Base-by-base conservation (phyloP, 2,797 vertebrate species). In the Ctenochaetus hawaiiensis region DNA sequence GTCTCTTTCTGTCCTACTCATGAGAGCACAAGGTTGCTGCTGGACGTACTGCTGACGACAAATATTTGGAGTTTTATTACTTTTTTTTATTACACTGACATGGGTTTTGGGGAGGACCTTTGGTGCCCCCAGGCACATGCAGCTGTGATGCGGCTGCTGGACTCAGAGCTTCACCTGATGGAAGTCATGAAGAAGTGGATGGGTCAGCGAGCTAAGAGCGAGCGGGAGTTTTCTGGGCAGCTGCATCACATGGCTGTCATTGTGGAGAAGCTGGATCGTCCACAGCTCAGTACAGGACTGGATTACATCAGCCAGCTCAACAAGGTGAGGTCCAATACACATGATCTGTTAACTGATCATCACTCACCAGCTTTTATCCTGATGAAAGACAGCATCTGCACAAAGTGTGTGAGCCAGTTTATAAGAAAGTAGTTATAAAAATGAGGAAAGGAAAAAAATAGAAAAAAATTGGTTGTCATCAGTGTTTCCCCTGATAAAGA, bases 141-240 rank as follows among this genome's bases (percentile, higher is more conserved):
- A 0, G 95, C 96, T 0, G 90, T 99, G 59, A 92, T 99, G 84
- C 93, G 92, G 49, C 94, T 99, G 80, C 97, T 99, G 93, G 98
- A 99, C 48, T 92, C 95, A 0, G 98, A 99, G 93, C 95, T 99
- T 72, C 96, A 96, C 16, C 93, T 99, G 53, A 96, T 99, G 95
- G 98, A 99, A 88, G 93, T 95, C 69, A 97, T 99, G 96, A 97
- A 96, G 91, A 99, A 97, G 87, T 99, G 98, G 97, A 98, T 99
- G 96, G 93, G 90, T 2, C 97, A 98, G 92, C 93, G 98, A 0
- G 96, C 96, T 1, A 99, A 97, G 94, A 97, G 97, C 0, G 97
- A 99, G 89, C 90, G 96, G 5, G 97, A 99, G 66, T 99, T 99
- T 0, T 96, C 97, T 0, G 90, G 93, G 4, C 94, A 98, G 89